A percentile compares a stretch with the other conserved stretches of the same genome.
Evolutionary conservation across 2,797 vertebrate genomes (phyloP).

Genomic region (Thripadectes ignobilis): DNA sequence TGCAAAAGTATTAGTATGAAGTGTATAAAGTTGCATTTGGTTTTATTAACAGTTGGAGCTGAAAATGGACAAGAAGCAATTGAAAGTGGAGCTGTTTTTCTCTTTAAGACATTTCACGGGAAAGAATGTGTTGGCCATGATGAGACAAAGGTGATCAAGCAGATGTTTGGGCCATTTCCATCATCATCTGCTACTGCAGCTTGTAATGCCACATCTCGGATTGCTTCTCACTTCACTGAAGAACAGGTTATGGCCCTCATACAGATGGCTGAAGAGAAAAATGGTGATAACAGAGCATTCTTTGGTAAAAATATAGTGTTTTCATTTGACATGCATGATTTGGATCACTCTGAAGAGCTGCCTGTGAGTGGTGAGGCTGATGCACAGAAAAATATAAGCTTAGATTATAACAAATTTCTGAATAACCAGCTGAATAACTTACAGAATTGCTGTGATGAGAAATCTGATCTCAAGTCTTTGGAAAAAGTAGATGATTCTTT

Average conservation of each 20-base stretch:
- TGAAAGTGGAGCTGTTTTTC: slow-evolving; percentile 90
- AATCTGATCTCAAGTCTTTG: slow-evolving; percentile 41
- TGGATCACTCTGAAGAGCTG: slow-evolving; percentile 85
- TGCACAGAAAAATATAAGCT: slow-evolving; percentile 67
- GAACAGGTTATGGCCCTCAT: slow-evolving; percentile 83
- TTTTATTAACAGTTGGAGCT: slow-evolving; percentile 83
- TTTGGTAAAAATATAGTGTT: slow-evolving; percentile 91
- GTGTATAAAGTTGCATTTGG: slow-evolving; percentile 24
- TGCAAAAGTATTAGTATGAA: not conserved
- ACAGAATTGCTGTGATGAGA: slow-evolving; percentile 60
- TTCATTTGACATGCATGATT: slow-evolving; percentile 89
- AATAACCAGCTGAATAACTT: slow-evolving; percentile 80
- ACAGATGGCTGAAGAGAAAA: slow-evolving; percentile 75
- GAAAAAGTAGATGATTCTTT: slow-evolving; percentile 79
- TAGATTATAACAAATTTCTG: slow-evolving; percentile 88
- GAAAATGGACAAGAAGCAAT: slow-evolving; percentile 89
- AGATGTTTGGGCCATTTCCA: slow-evolving; percentile 96
- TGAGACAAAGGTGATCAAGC: slow-evolving; percentile 90
- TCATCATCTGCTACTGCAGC: slow-evolving; percentile 85
- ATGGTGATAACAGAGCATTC: slow-evolving; percentile 43
- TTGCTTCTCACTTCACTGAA: slow-evolving; percentile 81
- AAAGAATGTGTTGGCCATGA: slow-evolving; percentile 88
- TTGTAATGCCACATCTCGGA: slow-evolving; percentile 80
- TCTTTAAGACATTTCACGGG: slow-evolving; percentile 90
- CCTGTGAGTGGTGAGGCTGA: slow-evolving; percentile 75